A percentile compares a stretch with the other conserved stretches of the same genome.
phyloP scores from a whole-genome alignment of 2,113 vertebrate genomes.

The Recurvirostra avosetta region DNA sequence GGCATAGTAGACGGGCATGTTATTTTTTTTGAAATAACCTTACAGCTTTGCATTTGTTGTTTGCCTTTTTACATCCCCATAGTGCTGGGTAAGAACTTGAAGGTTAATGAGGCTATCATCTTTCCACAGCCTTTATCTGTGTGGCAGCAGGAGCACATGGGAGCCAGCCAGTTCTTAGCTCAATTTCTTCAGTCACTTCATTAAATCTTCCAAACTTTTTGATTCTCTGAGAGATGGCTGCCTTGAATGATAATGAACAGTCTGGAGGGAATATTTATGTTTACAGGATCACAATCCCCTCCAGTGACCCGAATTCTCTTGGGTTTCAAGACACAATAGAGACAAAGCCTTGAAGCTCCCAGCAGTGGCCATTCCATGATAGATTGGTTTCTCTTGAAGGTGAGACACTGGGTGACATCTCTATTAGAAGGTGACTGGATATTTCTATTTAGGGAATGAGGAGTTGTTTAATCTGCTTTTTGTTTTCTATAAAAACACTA shows the following conservation, averaged over 20 bases:
- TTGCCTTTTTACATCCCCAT: not conserved
- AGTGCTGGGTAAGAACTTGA: not conserved
- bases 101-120: not conserved
- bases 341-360: not conserved
- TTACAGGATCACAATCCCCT: not conserved
- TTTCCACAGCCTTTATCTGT: not conserved
- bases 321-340: not conserved
- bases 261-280: not conserved
- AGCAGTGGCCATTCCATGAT: not conserved
- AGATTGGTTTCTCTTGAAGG: not conserved
- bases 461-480: not conserved
- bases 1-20: not conserved
- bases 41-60: not conserved
- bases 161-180: not conserved
- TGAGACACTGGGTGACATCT: not conserved
- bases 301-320: not conserved
- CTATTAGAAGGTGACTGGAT: not conserved
- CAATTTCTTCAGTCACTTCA: not conserved
- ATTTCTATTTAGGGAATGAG: not conserved
- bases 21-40: not conserved
- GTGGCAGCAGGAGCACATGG: not conserved
- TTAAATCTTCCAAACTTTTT: not conserved
- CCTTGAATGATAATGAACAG: not conserved
- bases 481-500: not conserved
- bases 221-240: not conserved